Evolutionary conservation across 2,888 invertebrate species (phyloP).

Genomic region (Seira musarum): DNA sequence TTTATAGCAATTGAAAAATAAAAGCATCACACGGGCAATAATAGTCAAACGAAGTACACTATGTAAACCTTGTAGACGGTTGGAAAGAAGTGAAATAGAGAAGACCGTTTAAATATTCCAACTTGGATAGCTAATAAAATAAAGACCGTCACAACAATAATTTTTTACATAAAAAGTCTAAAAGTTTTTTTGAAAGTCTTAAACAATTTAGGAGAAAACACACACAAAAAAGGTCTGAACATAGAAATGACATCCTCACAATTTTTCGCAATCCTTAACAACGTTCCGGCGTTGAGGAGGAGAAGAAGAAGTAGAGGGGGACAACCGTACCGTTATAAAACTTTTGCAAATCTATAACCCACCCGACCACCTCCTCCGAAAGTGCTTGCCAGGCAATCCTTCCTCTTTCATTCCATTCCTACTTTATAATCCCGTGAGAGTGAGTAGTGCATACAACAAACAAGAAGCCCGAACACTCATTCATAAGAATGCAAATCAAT

Average conservation of each 20-base stretch:
- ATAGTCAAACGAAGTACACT: no score
- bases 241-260: not conserved
- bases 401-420: constrained; percentile 2
- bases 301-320: no score
- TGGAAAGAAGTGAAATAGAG: not conserved
- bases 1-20: not conserved
- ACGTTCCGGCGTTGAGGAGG: not conserved
- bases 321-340: constrained; percentile 12
- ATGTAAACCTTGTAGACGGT: not conserved
- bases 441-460: constrained; percentile 26
- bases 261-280: not conserved
- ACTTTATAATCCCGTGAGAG: not conserved
- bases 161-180: no score
- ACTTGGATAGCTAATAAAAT: not conserved
- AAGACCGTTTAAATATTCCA: not conserved
- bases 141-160: no score
- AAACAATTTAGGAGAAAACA: constrained; percentile 3
- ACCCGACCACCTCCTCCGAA: constrained; percentile 1
- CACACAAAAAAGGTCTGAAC: not conserved
- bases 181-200: not conserved
- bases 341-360: constrained; percentile 2
- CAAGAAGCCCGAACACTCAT: constrained; percentile 36
- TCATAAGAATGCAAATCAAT: constrained; percentile 24
- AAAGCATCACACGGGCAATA: constrained; percentile 9
- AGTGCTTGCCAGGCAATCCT: constrained; percentile 5